phyloP scores from a whole-genome alignment of 2,113 vertebrate species.

The Loxodonta africana region DNA sequence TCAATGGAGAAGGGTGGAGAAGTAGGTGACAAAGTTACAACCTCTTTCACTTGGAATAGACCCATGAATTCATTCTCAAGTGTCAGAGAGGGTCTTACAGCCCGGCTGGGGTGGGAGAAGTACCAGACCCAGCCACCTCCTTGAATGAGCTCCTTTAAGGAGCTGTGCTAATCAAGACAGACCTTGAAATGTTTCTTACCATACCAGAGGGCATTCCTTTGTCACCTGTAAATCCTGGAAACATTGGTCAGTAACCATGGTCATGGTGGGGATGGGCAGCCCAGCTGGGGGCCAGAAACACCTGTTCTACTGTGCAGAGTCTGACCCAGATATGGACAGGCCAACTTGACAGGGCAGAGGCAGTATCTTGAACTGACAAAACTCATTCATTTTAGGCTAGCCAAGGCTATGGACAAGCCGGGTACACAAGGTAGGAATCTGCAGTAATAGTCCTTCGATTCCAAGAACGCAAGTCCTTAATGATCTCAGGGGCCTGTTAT shows the following conservation, averaged over 20 bases:
- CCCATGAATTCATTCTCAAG: neutral
- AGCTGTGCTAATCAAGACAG: neutral
- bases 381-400: neutral
- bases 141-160: neutral
- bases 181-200: neutral
- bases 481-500: neutral
- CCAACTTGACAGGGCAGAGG: neutral
- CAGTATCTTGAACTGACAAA: neutral
- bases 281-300: neutral
- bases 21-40: too few relatives aligned
- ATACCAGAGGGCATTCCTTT: neutral
- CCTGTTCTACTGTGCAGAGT: neutral
- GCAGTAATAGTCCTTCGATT: neutral
- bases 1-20: neutral
- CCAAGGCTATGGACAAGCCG: too few relatives aligned
- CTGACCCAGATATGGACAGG: neutral
- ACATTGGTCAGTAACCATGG: neutral
- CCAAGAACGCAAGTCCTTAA: neutral
- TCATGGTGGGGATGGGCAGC: neutral
- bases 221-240: neutral
- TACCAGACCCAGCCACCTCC: neutral
- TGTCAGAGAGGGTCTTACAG: neutral
- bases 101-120: neutral
- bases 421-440: too few relatives aligned
- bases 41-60: neutral